Evolutionary conservation across 2,113 vertebrate species (phyloP), one percentile per base, ranked within the genome.

Genomic region (Tautogolabrus adspersus): DNA sequence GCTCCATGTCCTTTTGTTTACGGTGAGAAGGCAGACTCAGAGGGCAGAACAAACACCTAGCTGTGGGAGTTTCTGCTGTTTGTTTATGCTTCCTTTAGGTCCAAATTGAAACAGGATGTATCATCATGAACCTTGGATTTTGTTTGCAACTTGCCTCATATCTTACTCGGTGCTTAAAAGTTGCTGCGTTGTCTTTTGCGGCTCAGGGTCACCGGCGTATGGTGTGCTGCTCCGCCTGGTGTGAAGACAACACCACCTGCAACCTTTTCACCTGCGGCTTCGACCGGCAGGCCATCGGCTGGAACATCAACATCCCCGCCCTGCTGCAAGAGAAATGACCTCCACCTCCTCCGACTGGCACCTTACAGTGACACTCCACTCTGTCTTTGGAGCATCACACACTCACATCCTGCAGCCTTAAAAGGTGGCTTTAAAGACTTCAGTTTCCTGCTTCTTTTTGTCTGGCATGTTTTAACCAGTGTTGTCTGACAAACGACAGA

Each of bases 261-360:
- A 99, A 99, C 88, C 94, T 99, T 66, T 99, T 99, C 94, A 99
- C 97, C 0, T 99, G 98, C 0, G 98, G 98, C 1, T 99, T 99
- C 23, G 98, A 99, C 90, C 95, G 98, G 2, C 98, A 99, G 82
- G 98, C 98, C 82, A 99, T 99, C 44, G 97, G 98, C 76, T 99
- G 98, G 98, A 99, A 96, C 94, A 99, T 99, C 94, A 99, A 99
- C 94, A 97, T 99, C 91, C 96, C 97, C 0, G 97, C 97, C 0
- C 88, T 99, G 93, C 92, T 99, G 66, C 98, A 99, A 66, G 98
- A 99, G 88, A 99, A 99, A 89, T 98, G 94, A 97, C 49, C 49
- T 52, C 42, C 61, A 34, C 61, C 34, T 8, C 15, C 72, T 60
- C 8, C n/a, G 13, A 1, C 66, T 1, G 55, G 34, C 49, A 19